Conservation (phyloP, 2,888 invertebrate species). For the Macaria liturata region DNA sequence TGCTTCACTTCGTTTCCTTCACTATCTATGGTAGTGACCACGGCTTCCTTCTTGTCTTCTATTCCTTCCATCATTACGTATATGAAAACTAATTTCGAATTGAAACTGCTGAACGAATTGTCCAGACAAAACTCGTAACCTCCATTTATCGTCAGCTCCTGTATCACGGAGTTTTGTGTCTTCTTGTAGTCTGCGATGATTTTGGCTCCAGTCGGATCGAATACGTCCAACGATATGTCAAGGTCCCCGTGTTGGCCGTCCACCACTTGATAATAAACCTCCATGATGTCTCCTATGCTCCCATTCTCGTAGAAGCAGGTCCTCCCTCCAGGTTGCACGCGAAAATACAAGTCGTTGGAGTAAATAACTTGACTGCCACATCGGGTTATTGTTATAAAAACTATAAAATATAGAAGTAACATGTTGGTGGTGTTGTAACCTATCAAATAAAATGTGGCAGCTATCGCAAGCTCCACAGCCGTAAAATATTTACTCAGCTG, state of each 20-base stretch:
- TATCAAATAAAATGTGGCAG: slow-evolving; percentile 2
- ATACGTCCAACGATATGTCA: slow-evolving; percentile 90
- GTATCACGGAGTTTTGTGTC: slow-evolving; percentile 86
- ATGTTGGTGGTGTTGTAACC: slow-evolving; percentile 10
- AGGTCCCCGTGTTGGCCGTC: slow-evolving; percentile 93
- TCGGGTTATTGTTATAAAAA: slow-evolving; percentile 34
- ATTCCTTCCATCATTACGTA: slow-evolving; percentile 87
- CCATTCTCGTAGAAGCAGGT: slow-evolving; percentile 69
- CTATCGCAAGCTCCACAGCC: slow-evolving; percentile 5
- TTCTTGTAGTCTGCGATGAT: slow-evolving; percentile 87
- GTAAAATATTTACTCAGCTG: slow-evolving; percentile 16
- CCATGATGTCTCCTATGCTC: slow-evolving; percentile 63
- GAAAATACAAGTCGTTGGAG: slow-evolving; percentile 64
- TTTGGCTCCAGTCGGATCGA: slow-evolving; percentile 85
- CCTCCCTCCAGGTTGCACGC: slow-evolving; percentile 63
- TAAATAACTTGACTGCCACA: slow-evolving; percentile 47
- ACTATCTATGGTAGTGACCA: slow-evolving; percentile 38
- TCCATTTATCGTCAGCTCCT: slow-evolving; percentile 84
- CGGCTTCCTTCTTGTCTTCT: slow-evolving; percentile 59
- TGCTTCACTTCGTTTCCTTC: slow-evolving; percentile 54
- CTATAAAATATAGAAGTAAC: slow-evolving; percentile 24
- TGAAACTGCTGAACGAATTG: slow-evolving; percentile 91
- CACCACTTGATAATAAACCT: slow-evolving; percentile 82
- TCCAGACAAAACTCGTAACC: slow-evolving; percentile 94
- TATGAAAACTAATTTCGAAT: slow-evolving; percentile 91